phyloP scores from a whole-genome alignment of 2,113 vertebrate genomes.

The Nanorana parkeri region DNA sequence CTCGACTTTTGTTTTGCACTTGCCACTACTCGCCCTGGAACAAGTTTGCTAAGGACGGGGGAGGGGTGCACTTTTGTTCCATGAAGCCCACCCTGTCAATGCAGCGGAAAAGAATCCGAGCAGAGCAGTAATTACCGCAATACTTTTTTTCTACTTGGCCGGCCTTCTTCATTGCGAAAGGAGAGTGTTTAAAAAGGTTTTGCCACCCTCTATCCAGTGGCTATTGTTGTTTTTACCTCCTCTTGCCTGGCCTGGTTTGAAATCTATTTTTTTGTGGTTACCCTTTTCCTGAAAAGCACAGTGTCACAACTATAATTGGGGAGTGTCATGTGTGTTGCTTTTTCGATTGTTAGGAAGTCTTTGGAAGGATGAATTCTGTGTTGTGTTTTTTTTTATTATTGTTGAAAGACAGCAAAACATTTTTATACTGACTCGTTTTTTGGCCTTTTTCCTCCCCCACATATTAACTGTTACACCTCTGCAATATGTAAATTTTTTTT shows the following conservation, averaged over 20 bases:
- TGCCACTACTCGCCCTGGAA: background rate
- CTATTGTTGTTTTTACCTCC: conserved; percentile 19
- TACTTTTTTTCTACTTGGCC: background rate
- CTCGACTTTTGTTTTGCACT: background rate
- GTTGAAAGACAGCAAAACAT: background rate
- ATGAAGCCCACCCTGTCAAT: conserved; percentile 20
- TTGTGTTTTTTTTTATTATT: background rate
- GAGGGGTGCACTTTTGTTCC: background rate
- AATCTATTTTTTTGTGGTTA: conserved; percentile 1
- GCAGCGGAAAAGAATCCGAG: background rate
- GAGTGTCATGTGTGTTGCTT: background rate
- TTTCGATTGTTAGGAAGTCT: background rate
- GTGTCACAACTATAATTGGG: conserved; percentile 38
- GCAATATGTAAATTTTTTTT: too few relatives aligned
- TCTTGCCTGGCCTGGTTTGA: conserved; percentile 5
- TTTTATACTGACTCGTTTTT: background rate
- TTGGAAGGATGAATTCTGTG: background rate
- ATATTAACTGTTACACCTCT: background rate
- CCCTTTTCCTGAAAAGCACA: conserved; percentile 20
- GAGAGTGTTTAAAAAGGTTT: background rate
- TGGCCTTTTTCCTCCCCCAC: too few relatives aligned
- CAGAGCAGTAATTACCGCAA: conserved; percentile 19
- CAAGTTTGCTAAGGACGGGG: background rate
- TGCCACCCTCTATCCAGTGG: background rate
- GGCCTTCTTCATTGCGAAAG: background rate